phyloP scores from a whole-genome alignment of 2,797 vertebrate species.

The Melanotaenia parkinsoni region DNA sequence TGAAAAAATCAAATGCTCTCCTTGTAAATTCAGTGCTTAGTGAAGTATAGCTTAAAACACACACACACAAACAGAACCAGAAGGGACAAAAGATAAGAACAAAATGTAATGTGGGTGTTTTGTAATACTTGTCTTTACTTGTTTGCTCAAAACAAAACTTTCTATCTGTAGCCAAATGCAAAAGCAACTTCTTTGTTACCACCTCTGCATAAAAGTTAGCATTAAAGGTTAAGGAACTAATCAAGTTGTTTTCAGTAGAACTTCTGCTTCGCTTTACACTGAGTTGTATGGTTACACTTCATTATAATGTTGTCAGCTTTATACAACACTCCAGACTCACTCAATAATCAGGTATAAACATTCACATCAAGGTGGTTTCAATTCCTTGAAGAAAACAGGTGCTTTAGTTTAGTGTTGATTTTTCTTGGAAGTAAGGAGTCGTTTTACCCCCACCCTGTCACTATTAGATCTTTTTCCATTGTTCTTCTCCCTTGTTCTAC shows the following conservation, averaged over 20 bases:
- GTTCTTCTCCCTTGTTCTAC: conserved; percentile 42
- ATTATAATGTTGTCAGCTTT: not conserved
- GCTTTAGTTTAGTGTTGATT: conserved; percentile 4
- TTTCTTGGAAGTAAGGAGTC: conserved; percentile 16
- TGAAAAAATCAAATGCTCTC: no score
- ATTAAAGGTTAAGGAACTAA: conserved; percentile 1
- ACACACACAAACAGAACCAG: conserved; percentile 12
- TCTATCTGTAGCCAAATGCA: conserved; percentile 11
- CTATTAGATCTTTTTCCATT: conserved; percentile 16
- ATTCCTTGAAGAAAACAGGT: conserved; percentile 7
- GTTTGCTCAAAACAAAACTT: conserved; percentile 26
- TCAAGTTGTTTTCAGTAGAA: not conserved
- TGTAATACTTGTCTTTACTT: conserved; percentile 12
- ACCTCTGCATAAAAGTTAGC: not conserved
- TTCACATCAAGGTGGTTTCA: fast-evolving
- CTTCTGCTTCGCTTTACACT: not conserved
- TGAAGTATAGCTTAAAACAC: no score
- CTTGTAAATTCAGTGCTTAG: no score
- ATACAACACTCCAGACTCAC: not conserved
- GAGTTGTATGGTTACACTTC: not conserved
- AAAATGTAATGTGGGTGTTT: conserved; percentile 1
- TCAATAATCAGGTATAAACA: not conserved
- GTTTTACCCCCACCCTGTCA: conserved; percentile 9
- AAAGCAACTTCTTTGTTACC: not conserved
- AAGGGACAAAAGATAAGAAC: conserved; percentile 29